Evolutionary conservation across 1,140 invertebrate genomes (phyloP), one percentile per base, ranked within the genome.

Genomic region (Microplitis demolitor): DNA sequence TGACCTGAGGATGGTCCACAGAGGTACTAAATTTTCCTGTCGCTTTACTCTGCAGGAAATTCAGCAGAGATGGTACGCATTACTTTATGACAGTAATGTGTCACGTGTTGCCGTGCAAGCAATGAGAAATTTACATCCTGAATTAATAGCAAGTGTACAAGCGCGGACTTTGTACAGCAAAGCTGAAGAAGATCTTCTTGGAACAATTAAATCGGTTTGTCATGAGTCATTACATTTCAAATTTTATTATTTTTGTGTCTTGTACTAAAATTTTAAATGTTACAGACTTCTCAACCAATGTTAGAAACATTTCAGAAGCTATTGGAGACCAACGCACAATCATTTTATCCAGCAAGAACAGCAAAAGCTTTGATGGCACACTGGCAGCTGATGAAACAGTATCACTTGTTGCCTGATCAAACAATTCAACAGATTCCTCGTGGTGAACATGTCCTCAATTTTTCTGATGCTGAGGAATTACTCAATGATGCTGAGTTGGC

Each of bases 11-110:
- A 87, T 87, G 86, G 86, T 99, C 5, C 95, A 98, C 83, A 88
- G 94, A 75, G 96, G 96, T 31, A 93, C 97, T 3, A 98, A 98
- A 84, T 99, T 99, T 88, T 97, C 97, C 0, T 98, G 96, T 82
- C 92, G 95, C 74, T 99, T 98, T 83, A 97, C 96, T 0, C 85
- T 98, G 11, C 93, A 95, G 83, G 97, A 99, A 84, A 91, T 99
- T 34, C 95, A 98, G 81, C 95, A 97, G 72, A 90, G 98, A 70
- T 99, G 97, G 97, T 97, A 97, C 88, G 94, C 96, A 8, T 82
- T 99, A 60, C 87, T 99, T 2, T 99, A 98, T 85, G 96, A 99
- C 86, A 92, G 95, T 56, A 91, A 93, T 54, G 92, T 96, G 50
- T 96, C 93, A 9, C 90, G 95, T 76, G 91, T 98, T 54, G 95